phyloP scores from a whole-genome alignment of 2,113 vertebrate genomes.

The Rhadina sibilatrix region DNA sequence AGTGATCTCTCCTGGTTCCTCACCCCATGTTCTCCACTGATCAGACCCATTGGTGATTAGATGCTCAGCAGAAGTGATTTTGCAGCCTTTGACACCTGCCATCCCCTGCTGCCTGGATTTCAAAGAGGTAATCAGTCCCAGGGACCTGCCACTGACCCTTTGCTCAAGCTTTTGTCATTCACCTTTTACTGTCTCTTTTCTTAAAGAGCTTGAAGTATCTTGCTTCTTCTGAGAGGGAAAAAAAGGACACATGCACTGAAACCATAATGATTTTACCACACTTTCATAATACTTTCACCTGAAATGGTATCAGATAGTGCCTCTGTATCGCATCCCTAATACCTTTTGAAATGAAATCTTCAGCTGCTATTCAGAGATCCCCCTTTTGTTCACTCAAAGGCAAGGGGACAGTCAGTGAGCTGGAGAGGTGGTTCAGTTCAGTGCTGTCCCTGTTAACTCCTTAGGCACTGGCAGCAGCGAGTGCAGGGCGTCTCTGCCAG shows the following conservation, averaged over 20 bases:
- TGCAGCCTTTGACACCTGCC: constrained; percentile 11
- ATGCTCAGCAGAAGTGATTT: constrained; percentile 15
- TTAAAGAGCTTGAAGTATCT: constrained; percentile 37
- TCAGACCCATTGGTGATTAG: constrained; percentile 37
- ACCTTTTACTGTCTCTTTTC: constrained; percentile 16
- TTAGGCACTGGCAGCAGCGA: accelerated
- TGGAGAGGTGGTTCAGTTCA: background rate
- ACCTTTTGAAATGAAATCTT: background rate
- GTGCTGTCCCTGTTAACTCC: background rate
- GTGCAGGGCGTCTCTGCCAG: background rate
- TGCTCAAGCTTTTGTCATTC: constrained; percentile 38
- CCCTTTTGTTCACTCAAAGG: background rate
- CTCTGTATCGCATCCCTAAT: background rate
- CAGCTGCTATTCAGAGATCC: background rate
- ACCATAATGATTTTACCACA: background rate
- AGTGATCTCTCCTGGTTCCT: constrained; percentile 20
- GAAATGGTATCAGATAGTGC: background rate
- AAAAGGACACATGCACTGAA: constrained; percentile 1
- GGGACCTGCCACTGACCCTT: constrained; percentile 23
- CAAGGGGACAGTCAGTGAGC: background rate
- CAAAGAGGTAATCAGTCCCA: constrained; percentile 37
- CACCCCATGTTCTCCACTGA: constrained; percentile 3
- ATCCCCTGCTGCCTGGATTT: constrained; percentile 25
- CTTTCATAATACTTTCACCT: background rate
- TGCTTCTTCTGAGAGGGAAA: background rate